Base-by-base conservation (phyloP, 2,113 vertebrate species). In the Prinia subflava region DNA sequence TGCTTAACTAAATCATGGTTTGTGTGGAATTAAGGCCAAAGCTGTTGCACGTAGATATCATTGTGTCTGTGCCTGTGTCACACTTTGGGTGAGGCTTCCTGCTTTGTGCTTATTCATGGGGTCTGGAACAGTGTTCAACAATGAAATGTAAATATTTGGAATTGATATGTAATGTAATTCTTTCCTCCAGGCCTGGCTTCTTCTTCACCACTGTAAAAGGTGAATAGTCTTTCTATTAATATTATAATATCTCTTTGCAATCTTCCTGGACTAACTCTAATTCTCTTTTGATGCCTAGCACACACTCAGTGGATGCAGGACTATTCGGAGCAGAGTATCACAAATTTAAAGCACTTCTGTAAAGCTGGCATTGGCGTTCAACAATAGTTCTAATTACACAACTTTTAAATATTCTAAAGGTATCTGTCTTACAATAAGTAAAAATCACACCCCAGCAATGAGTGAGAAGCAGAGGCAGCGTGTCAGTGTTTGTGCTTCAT, bases 391-490 rank as follows among this genome's bases (percentile, higher is more conserved):
- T 6, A 55, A 41, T n/a, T 70, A 37, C 31, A 21, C 15, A 76
- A 8, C 30, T 82, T 91, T 44, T 28, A 64, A 62, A 25, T 62
- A 8, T 10, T 4, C 7, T 62, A 37, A n/a, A 57, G 18, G 83
- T 53, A 30, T 6, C n/a, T 88, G 50, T 24, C 46, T 33, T 47
- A 24, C 16, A 71, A 39, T 39, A 39, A 68, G 35, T 41, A 60
- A 62, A 88, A 67, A 50, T 19, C 23, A 15, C 11, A 41, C 39
- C 24, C 44, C 74, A 33, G 24, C 27, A 55, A 24, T 4, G 37
- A 76, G 27, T 19, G 46, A 53, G 37, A 44, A 57, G 41, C 27
- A 75, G 44, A 70, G 25, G 20, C 16, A 31, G 10, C 0, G 0
- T 27, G 22, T 68, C 57, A 10, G 17, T 75, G 3, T n/a, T 89